phyloP scores from a whole-genome alignment of 1,140 invertebrate genomes.

The Phymastichus coffea region DNA sequence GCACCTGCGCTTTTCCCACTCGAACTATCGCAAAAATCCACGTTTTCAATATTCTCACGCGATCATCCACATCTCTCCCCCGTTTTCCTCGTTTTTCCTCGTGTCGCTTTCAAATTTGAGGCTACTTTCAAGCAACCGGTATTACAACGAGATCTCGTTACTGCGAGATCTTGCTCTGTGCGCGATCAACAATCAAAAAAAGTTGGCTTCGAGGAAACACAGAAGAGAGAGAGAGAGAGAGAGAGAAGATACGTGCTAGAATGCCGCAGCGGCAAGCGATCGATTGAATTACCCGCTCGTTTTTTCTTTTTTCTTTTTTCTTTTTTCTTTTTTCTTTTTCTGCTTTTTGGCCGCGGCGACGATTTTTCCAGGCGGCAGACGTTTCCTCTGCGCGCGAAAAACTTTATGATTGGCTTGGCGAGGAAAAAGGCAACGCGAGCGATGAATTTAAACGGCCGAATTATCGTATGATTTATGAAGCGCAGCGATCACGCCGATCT shows the following conservation, averaged over 20 bases:
- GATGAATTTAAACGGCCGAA: conserved; percentile 28
- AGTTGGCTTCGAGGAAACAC: conserved; percentile 17
- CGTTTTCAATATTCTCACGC: too few relatives aligned
- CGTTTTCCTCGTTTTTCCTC: too few relatives aligned
- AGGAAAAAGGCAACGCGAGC: conserved; percentile 1
- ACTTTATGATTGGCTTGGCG: conserved; percentile 21
- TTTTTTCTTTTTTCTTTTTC: too few relatives aligned
- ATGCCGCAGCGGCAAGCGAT: conserved; percentile 1
- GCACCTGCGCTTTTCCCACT: too few relatives aligned
- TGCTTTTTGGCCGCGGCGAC: too few relatives aligned
- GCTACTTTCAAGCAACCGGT: too few relatives aligned
- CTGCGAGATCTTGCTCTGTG: background rate
- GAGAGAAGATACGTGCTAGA: conserved; percentile 21
- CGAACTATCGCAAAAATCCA: too few relatives aligned
- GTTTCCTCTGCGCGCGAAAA: too few relatives aligned
- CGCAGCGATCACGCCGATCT: background rate
- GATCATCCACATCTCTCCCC: too few relatives aligned
- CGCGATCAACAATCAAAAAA: background rate
- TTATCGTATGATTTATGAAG: conserved; percentile 28
- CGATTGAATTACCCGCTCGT: conserved; percentile 22
- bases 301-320: too few relatives aligned
- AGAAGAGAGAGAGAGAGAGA: background rate
- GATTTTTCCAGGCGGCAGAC: too few relatives aligned
- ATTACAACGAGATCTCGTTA: conserved; percentile 21
- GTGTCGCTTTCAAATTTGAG: too few relatives aligned